Evolutionary conservation across 2,797 vertebrate genomes (phyloP).

Genomic region (Gymnoscopelus microlampas): DNA sequence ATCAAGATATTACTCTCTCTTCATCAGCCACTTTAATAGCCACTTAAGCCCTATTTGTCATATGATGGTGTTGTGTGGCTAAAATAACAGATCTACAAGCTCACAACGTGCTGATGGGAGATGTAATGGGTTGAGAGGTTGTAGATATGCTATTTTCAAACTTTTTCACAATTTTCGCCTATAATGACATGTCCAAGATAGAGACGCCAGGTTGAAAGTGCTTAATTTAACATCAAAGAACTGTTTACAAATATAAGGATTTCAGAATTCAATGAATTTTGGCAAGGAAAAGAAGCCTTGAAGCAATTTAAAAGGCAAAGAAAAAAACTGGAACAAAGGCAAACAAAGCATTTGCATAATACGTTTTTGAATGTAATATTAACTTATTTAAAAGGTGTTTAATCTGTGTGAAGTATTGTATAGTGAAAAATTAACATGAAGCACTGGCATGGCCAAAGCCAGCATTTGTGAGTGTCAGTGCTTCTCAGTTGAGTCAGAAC

Average conservation of each 20-base stretch:
- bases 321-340: not conserved
- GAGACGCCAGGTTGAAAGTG: too few species aligned
- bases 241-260: not conserved
- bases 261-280: not conserved
- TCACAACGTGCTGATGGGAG: too few species aligned
- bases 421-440: constrained; percentile 8
- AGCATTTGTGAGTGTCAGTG: constrained; percentile 18
- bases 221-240: not conserved
- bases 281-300: not conserved
- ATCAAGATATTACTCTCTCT: constrained; percentile 51
- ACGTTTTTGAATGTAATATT: not conserved
- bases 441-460: constrained; percentile 28
- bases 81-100: too few species aligned
- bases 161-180: too few species aligned
- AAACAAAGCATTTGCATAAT: not conserved
- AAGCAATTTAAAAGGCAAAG: too few species aligned
- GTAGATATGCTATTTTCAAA: too few species aligned
- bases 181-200: not conserved
- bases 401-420: not conserved
- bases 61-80: too few species aligned
- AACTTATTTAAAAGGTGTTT: not conserved
- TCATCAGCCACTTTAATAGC: constrained; percentile 25
- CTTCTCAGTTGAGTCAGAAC: constrained; percentile 38
- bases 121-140: too few species aligned
- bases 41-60: too few species aligned